A percentile compares a stretch with the other conserved stretches of the same genome.
phyloP scores from a whole-genome alignment of 2,888 invertebrate genomes.

The Tigriopus californicus region DNA sequence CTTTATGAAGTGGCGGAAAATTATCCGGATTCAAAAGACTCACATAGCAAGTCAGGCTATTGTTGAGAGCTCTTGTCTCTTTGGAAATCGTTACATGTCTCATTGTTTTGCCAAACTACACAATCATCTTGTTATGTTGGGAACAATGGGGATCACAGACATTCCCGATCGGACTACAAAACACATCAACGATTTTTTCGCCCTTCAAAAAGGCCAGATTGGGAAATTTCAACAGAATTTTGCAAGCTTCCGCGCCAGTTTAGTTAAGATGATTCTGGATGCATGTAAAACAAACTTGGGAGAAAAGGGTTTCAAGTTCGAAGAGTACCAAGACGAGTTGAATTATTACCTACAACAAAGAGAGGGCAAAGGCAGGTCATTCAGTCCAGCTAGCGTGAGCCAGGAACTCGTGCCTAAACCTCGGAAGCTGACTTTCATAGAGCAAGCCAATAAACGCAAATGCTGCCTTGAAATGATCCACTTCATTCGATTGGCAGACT shows the following conservation, averaged over 20 bases:
- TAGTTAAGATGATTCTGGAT: neutral
- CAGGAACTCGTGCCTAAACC: neutral
- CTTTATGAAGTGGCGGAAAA: neutral
- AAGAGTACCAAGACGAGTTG: slow-evolving; percentile 1
- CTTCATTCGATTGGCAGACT: slow-evolving; percentile 5
- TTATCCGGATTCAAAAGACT: neutral
- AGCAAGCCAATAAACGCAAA: slow-evolving; percentile 1
- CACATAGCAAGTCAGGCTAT: neutral
- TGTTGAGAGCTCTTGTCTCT: neutral
- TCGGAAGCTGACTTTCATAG: slow-evolving; percentile 6
- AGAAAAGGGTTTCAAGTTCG: neutral
- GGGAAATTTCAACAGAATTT: neutral
- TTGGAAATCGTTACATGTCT: neutral
- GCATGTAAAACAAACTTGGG: slow-evolving; percentile 5
- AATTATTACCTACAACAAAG: neutral
- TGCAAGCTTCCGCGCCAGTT: neutral
- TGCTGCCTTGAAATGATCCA: neutral
- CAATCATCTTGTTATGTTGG: neutral
- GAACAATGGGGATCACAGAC: neutral
- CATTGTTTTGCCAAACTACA: neutral
- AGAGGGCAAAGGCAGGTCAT: neutral
- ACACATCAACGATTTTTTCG: neutral
- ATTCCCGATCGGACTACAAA: neutral
- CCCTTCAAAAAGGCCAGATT: neutral
- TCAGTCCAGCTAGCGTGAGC: neutral